Base-by-base conservation (phyloP, 2,888 invertebrate species). In the Nephrocerus scutellatus region DNA sequence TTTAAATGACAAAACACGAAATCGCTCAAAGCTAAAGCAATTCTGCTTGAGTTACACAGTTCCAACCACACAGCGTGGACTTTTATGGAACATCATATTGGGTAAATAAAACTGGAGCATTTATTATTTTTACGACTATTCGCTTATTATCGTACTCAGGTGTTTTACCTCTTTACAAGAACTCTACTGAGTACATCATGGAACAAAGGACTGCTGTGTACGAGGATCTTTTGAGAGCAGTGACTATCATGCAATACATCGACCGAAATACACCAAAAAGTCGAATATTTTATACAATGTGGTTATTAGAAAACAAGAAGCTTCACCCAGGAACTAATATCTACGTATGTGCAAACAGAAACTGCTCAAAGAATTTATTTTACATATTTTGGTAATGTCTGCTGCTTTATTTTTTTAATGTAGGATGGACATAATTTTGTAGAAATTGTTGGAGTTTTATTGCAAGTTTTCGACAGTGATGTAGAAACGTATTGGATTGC, bases 1-100 rank as follows among this genome's bases (percentile, higher is more conserved):
- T 9, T 71, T 92, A 54, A 88, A 89, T 58, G 91, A 92, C 50
- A 84, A 83, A 56, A 83, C 57, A 28, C 58, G 59, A n/a, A 62
- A 63, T 40, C 49, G 55, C 81, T 10, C 74, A 84, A 64, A 89
- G 65, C 62, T 93, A 19, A 82, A 82, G 55, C 87, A 90, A 59
- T 92, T 91, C 62, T 86, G 88, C 56, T 69, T 88, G 36, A 74
- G 87, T 44, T 91, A 87, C 60, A 82, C 84, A 1, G 84, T 92
- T 12, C 91, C 92, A 5, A 76, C 80, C 10, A 75, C 82, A 5
- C 84, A 90, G 52, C 77, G 91, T 6, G 53, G 52, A 28, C 72
- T 84, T 36, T 74, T 92, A 12, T 92, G 91, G 91, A 88, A 89
- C 70, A 75, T 91, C 23, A 72, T 91, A 32, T 69, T 92, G 51